phyloP scores from a whole-genome alignment of 2,888 invertebrate genomes.

The Scaptomyza cyrtandrae region DNA sequence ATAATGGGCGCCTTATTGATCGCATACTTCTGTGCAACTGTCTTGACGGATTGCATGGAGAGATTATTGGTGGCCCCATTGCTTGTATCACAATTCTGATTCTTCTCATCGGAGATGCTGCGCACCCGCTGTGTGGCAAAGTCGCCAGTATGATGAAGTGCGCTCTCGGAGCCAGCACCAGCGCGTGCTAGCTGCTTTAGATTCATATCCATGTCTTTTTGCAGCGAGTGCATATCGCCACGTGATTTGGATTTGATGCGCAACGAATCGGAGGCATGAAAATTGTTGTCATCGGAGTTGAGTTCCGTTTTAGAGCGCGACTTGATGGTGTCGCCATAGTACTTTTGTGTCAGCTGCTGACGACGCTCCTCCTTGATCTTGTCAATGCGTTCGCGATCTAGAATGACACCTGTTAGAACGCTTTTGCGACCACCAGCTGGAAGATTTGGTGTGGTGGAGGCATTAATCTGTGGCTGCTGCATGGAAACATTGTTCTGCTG shows the following conservation, averaged over 20 bases:
- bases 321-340: constrained; percentile 92
- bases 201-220: constrained; percentile 83
- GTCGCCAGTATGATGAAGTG: constrained; percentile 57
- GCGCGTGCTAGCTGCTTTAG: constrained; percentile 77
- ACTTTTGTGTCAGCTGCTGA: constrained; percentile 93
- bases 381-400: constrained; percentile 93
- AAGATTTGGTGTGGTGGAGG: constrained; percentile 32
- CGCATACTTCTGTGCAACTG: constrained; percentile 67
- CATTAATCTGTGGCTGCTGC: constrained; percentile 33
- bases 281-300: constrained; percentile 81
- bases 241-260: constrained; percentile 84
- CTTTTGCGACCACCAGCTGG: constrained; percentile 62
- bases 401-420: constrained; percentile 86
- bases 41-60: constrained; percentile 56
- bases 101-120: constrained; percentile 84
- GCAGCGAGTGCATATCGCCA: constrained; percentile 81
- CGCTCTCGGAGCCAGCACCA: constrained; percentile 77
- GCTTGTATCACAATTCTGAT: constrained; percentile 83
- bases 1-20: constrained; percentile 38
- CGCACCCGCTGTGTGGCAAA: constrained; percentile 77
- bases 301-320: constrained; percentile 85
- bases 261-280: constrained; percentile 78
- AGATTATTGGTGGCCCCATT: constrained; percentile 39
- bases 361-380: constrained; percentile 96
- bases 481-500: constrained; percentile 85